A percentile compares a stretch with the other conserved stretches of the same genome.
Conservation (phyloP, 1,140 invertebrate species). For the Apis dorsata region DNA sequence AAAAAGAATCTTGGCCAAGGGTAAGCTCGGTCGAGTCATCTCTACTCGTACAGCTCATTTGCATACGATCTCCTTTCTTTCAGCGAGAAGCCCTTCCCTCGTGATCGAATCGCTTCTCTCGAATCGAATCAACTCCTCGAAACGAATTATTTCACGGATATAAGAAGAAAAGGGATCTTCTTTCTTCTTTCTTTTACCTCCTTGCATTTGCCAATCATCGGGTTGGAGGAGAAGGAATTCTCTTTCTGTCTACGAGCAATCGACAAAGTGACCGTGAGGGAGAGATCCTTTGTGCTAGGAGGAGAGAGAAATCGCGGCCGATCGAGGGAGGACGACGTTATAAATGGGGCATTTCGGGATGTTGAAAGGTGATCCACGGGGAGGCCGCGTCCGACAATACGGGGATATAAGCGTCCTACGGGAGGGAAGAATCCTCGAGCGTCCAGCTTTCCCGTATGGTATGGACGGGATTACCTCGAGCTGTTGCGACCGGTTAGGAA, state of each 20-base stretch:
- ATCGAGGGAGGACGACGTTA: slow-evolving; percentile 45
- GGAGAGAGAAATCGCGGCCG: slow-evolving; percentile 40
- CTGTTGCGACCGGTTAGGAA: slow-evolving; percentile 40
- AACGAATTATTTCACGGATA: not conserved
- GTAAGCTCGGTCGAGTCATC: slow-evolving; percentile 30
- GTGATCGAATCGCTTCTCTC: not conserved
- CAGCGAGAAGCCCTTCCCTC: too few species aligned
- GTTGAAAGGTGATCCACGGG: slow-evolving; percentile 57
- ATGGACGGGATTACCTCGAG: slow-evolving; percentile 60
- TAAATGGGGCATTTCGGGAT: slow-evolving; percentile 57
- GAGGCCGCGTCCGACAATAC: slow-evolving; percentile 58
- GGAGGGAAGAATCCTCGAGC: slow-evolving; percentile 43
- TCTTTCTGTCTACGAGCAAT: slow-evolving; percentile 3
- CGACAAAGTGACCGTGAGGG: slow-evolving; percentile 39
- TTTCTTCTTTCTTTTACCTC: too few species aligned
- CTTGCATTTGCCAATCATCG: not conserved
- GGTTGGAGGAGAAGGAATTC: not conserved
- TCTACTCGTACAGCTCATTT: slow-evolving; percentile 10
- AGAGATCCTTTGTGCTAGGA: slow-evolving; percentile 22
- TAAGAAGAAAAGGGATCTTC: too few species aligned
- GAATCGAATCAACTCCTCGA: not conserved
- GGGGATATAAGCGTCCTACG: slow-evolving; percentile 38
- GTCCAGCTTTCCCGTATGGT: slow-evolving; percentile 36
- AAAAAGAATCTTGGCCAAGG: slow-evolving; percentile 47
- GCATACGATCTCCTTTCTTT: slow-evolving; percentile 4